Conservation (phyloP, 2,113 vertebrate species). For the Cryptomyrus ogoouensis region DNA sequence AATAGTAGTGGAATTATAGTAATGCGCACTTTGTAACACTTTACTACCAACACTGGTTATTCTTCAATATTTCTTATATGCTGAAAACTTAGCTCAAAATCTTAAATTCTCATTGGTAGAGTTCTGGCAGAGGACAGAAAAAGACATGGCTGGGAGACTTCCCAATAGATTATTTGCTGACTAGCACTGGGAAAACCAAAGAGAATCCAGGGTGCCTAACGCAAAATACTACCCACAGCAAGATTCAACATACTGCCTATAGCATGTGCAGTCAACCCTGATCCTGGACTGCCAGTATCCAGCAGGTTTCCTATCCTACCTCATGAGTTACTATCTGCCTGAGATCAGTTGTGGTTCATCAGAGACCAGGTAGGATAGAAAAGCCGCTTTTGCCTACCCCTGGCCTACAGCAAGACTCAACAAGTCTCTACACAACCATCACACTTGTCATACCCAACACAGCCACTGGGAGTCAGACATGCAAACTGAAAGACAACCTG, state of each 20-base stretch:
- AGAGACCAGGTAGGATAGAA: not conserved
- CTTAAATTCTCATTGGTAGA: not conserved
- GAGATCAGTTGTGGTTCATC: too few species aligned
- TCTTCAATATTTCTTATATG: not conserved
- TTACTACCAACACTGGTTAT: not conserved
- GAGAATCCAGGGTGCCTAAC: not conserved
- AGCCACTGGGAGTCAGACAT: not conserved
- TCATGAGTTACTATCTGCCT: too few species aligned
- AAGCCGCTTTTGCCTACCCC: not conserved
- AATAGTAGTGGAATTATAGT: not conserved
- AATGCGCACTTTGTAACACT: not conserved
- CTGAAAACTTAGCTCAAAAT: not conserved
- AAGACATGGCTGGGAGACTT: not conserved
- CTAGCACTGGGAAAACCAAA: not conserved
- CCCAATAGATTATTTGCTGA: not conserved
- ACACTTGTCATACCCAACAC: not conserved
- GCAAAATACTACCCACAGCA: not conserved
- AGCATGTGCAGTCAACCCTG: not conserved
- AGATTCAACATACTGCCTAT: not conserved
- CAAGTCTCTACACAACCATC: not conserved
- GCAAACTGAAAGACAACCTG: not conserved
- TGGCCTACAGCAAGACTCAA: not conserved
- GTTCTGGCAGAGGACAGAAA: not conserved
- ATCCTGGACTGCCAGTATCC: too few species aligned
- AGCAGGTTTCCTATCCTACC: too few species aligned